These are phyloP conservation scores for Meloidogyne hapla DNA, from an alignment of 1,140 invertebrate genomes.

Conservation along the genomic window DNA sequence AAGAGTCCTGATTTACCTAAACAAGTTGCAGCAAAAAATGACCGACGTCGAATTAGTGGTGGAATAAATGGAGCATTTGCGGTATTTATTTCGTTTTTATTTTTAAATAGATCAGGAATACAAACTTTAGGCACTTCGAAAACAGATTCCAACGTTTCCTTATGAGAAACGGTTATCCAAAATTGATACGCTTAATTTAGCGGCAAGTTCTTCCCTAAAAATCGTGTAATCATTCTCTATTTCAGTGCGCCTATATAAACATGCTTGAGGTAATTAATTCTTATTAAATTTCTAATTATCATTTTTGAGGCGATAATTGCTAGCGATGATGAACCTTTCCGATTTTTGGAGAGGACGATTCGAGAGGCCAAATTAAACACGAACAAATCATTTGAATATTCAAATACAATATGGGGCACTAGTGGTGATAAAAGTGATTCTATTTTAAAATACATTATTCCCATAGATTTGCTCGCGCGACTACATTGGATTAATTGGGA, in stretches of 20 bases:
- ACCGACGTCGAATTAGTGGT: constrained; percentile 70
- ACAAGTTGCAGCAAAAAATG: not conserved
- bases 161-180: constrained; percentile 96
- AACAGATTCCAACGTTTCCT: constrained; percentile 94
- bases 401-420: constrained; percentile 56
- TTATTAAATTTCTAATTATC: not conserved
- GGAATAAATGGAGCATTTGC: constrained; percentile 97
- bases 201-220: constrained; percentile 71
- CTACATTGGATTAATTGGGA: constrained; percentile 99
- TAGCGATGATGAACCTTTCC: constrained; percentile 46
- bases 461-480: constrained; percentile 87
- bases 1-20: not conserved
- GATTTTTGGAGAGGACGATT: constrained; percentile 50
- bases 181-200: constrained; percentile 91
- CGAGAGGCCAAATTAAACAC: constrained; percentile 43
- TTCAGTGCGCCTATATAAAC: constrained; percentile 80
- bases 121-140: constrained; percentile 65
- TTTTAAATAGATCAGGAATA: not conserved
- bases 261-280: constrained; percentile 74
- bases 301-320: constrained; percentile 74
- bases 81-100: constrained; percentile 35
- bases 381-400: constrained; percentile 18
- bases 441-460: constrained; percentile 1
- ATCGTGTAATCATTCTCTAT: not conserved
- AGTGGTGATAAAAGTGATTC: constrained; percentile 48